Evolutionary conservation across 1,140 invertebrate species (phyloP), one percentile per base, ranked within the genome.

Genomic region (Aricia agestis): DNA sequence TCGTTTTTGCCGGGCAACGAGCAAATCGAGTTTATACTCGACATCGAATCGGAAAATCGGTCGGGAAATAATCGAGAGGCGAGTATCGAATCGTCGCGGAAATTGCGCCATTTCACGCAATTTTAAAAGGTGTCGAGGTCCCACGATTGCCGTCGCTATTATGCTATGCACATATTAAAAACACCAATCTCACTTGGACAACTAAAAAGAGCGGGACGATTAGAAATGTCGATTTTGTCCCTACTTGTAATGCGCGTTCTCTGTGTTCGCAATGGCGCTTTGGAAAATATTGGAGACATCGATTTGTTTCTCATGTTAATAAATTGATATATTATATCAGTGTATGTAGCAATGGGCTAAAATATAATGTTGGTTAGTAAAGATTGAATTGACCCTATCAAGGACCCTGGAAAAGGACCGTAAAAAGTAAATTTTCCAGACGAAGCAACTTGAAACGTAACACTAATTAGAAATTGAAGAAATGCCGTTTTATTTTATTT

Each of bases 61-160:
- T 78, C 75, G 81, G 77, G 76, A 82, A 85, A 81, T 85, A 83
- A 83, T 82, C 79, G 78, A 79, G 79, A 82, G 74, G 42, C 70
- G 78, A 81, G 73, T 77, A 83, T 82, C 77, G 78, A 78, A 72
- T 80, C 79, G 76, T 81, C 77, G 72, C 80, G 81, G 82, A 85
- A 82, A 83, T 83, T 82, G 78, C 78, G 63, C 82, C 72, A 80
- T 83, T 83, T 78, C 71, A 76, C 70, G 74, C 69, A 70, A 76
- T 77, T 82, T 78, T 81, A 82, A 82, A 83, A 81, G 74, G 76
- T 80, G 74, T 78, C 74, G 74, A 72, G 67, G 70, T 72, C 69
- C 63, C 59, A 61, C 58, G 68, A 69, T 69, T 69, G 68, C 57
- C 32, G 31, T 69, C 59, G 68, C 58, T 25, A 68, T 69, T 68